A percentile compares a stretch with the other conserved stretches of the same genome.
Conservation (phyloP, 2,888 invertebrate species). For the Stenodema calcarata region DNA sequence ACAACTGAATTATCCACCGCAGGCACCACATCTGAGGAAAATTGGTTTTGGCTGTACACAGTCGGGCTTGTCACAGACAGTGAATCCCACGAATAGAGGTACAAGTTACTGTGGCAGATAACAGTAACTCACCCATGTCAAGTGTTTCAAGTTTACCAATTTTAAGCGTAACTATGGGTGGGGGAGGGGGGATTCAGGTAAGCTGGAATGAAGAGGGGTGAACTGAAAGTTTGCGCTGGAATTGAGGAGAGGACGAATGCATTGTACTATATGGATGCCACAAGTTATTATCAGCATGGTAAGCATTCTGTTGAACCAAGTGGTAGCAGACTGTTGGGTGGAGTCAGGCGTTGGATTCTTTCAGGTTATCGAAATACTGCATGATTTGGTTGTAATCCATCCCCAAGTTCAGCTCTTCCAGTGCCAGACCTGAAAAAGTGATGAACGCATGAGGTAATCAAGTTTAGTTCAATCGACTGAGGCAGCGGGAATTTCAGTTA, state of each 20-base stretch:
- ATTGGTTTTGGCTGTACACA: too few relatives aligned
- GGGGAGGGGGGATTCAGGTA: not conserved
- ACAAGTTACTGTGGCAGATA: not conserved
- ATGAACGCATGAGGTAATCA: not conserved
- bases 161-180: not conserved
- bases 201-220: slow-evolving; percentile 32
- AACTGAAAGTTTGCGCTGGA: slow-evolving; percentile 35
- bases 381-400: slow-evolving; percentile 98
- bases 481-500: too few relatives aligned
- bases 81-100: too few relatives aligned
- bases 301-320: slow-evolving; percentile 50
- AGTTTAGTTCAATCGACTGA: not conserved
- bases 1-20: too few relatives aligned
- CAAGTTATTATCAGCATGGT: slow-evolving; percentile 52
- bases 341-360: slow-evolving; percentile 72
- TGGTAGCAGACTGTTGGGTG: slow-evolving; percentile 48
- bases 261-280: slow-evolving; percentile 21
- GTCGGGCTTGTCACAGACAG: too few relatives aligned
- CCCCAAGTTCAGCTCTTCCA: slow-evolving; percentile 80
- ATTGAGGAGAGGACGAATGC: slow-evolving; percentile 21
- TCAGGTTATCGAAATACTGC: slow-evolving; percentile 97
- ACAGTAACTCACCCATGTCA: not conserved
- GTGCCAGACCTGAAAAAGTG: slow-evolving; percentile 61
- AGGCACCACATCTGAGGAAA: too few relatives aligned
- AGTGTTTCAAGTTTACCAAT: slow-evolving; percentile 9